Percentiles rank a stretch among this genome's conserved stretches.
phyloP scores from a whole-genome alignment of 2,797 vertebrate species.

The Halcyon smyrnensis region DNA sequence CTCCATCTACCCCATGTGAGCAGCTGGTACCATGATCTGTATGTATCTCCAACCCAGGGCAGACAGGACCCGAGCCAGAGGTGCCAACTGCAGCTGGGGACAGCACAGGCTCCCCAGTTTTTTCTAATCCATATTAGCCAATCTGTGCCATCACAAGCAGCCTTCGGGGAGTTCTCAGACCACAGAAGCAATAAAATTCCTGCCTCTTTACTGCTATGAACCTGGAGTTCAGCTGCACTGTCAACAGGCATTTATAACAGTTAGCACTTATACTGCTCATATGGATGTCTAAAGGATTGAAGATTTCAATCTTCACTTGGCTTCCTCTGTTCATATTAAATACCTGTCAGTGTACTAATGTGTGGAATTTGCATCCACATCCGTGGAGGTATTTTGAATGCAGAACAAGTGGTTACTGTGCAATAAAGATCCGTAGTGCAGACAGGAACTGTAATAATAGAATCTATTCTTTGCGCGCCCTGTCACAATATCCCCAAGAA shows the following conservation, averaged over 20 bases:
- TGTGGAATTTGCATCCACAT: not conserved
- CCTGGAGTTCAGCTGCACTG: not conserved
- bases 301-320: not conserved
- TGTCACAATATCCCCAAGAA: not conserved
- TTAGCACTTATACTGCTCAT: not conserved
- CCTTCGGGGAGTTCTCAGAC: not conserved
- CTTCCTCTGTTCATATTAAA: not conserved
- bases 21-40: not conserved
- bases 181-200: not conserved
- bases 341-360: not conserved
- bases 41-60: not conserved
- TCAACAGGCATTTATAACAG: not conserved
- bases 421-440: not conserved
- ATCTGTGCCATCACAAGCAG: not conserved
- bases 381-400: not conserved
- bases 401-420: not conserved
- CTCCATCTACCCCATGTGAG: fast-evolving
- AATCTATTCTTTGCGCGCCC: not conserved
- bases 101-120: fast-evolving
- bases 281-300: not conserved
- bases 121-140: not conserved
- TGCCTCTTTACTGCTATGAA: not conserved
- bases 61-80: not conserved
- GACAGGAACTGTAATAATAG: not conserved
- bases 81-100: not conserved